Conservation (phyloP, 2,888 invertebrate genomes). For the Achlya flavicornis region DNA sequence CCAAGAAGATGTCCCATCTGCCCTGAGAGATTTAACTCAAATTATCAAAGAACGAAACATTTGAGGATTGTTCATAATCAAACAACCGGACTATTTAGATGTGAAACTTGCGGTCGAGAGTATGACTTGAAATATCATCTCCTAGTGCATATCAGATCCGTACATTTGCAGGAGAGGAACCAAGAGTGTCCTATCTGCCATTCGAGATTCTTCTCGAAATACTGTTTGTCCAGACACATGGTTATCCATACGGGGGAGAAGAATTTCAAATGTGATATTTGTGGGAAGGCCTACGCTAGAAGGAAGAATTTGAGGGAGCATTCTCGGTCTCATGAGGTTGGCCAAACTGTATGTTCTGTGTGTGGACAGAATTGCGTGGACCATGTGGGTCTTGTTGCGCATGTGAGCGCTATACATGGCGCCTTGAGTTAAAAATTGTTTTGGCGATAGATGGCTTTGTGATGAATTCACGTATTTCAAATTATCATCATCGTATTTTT, state of each 20-base stretch:
- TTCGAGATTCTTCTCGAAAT: constrained; percentile 66
- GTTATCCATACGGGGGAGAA: constrained; percentile 77
- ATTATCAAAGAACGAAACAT: constrained; percentile 68
- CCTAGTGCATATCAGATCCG: constrained; percentile 60
- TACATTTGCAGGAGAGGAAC: constrained; percentile 69
- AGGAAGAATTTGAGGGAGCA: constrained; percentile 61
- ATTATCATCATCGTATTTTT: too few species aligned
- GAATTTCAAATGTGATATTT: constrained; percentile 74
- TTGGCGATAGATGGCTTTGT: background rate
- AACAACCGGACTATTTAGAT: constrained; percentile 49
- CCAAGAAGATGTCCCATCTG: constrained; percentile 66
- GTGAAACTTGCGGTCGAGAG: constrained; percentile 64
- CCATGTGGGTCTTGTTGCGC: constrained; percentile 40
- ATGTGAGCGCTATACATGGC: constrained; percentile 42
- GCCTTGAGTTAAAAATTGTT: constrained; percentile 19
- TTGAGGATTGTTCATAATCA: constrained; percentile 64
- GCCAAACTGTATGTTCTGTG: constrained; percentile 38
- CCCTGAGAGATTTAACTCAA: constrained; percentile 66
- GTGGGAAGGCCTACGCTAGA: constrained; percentile 73
- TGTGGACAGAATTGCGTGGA: constrained; percentile 50
- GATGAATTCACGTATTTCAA: too few species aligned
- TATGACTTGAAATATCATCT: constrained; percentile 68
- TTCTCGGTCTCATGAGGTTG: constrained; percentile 48
- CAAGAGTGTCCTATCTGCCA: constrained; percentile 63
- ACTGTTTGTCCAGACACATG: constrained; percentile 76